phyloP scores from a whole-genome alignment of 1,140 invertebrate genomes.

The Heliconius hermathena region DNA sequence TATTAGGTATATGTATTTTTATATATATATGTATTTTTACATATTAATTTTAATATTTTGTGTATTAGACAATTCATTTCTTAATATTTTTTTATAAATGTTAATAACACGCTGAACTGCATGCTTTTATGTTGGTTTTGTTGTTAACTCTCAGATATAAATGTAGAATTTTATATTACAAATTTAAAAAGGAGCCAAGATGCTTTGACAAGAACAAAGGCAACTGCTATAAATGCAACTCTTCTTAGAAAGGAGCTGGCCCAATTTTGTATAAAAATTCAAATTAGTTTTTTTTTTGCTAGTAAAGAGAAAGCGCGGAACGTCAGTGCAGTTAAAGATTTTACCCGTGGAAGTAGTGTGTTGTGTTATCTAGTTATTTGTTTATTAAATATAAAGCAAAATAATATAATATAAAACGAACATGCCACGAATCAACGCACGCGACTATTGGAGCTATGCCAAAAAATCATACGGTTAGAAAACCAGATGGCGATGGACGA shows the following conservation, averaged over 20 bases:
- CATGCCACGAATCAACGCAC: constrained; percentile 44
- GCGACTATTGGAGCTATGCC: constrained; percentile 52
- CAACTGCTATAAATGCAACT: constrained; percentile 22
- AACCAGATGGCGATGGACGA: constrained; percentile 57
- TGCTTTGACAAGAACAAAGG: background rate
- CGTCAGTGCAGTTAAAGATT: constrained; percentile 63
- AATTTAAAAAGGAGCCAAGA: background rate
- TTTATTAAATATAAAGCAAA: constrained; percentile 2
- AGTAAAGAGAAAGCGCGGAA: constrained; percentile 71
- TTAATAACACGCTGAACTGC: background rate
- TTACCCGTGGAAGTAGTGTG: constrained; percentile 68
- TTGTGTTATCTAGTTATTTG: constrained; percentile 35
- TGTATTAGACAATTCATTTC: background rate
- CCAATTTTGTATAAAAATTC: constrained; percentile 77
- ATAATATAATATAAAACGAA: constrained; percentile 29
- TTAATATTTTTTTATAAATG: background rate
- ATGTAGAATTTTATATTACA: background rate
- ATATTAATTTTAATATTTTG: background rate
- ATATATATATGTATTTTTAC: too few relatives aligned
- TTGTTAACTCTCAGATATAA: background rate
- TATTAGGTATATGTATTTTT: too few relatives aligned
- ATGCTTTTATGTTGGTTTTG: background rate
- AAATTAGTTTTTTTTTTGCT: constrained; percentile 75
- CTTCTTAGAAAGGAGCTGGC: constrained; percentile 64
- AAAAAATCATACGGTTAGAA: constrained; percentile 42